A percentile compares a stretch with the other conserved stretches of the same genome.
Evolutionary conservation across 2,797 vertebrate species (phyloP).

Genomic region (Coccyzus lansbergi): DNA sequence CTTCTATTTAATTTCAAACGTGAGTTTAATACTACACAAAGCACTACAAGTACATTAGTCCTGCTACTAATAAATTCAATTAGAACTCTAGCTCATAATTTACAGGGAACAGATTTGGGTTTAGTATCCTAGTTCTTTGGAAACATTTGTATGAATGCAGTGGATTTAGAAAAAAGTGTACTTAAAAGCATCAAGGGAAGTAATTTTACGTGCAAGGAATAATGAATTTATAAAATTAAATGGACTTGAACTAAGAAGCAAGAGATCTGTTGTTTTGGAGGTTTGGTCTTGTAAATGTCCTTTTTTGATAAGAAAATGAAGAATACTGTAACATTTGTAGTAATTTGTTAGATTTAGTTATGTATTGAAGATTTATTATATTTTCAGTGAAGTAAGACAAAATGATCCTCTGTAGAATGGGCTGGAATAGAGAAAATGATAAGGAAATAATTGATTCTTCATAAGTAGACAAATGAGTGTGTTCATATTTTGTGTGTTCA

Average conservation of each 20-base stretch:
- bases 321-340: constrained; percentile 34
- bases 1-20: not conserved
- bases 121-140: not conserved
- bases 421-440: constrained; percentile 53
- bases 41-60: not conserved
- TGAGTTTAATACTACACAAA: not conserved
- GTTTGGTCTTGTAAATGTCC: not conserved
- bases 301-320: constrained; percentile 26
- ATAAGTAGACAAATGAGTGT: constrained; percentile 67
- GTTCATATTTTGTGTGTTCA: constrained; percentile 71
- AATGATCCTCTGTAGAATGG: constrained; percentile 40
- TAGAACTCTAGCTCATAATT: not conserved
- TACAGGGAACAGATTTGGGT: not conserved
- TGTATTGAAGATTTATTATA: constrained; percentile 67
- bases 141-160: not conserved
- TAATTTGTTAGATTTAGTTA: constrained; percentile 59
- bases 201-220: not conserved
- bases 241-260: not conserved
- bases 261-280: not conserved
- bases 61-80: not conserved
- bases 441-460: constrained; percentile 71
- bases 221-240: constrained; percentile 38
- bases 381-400: constrained; percentile 67
- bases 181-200: constrained; percentile 4
- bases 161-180: not conserved